Percentiles rank a stretch among this genome's conserved stretches.
Conservation (phyloP, 2,888 invertebrate genomes). For the Agapetus fuscipes region DNA sequence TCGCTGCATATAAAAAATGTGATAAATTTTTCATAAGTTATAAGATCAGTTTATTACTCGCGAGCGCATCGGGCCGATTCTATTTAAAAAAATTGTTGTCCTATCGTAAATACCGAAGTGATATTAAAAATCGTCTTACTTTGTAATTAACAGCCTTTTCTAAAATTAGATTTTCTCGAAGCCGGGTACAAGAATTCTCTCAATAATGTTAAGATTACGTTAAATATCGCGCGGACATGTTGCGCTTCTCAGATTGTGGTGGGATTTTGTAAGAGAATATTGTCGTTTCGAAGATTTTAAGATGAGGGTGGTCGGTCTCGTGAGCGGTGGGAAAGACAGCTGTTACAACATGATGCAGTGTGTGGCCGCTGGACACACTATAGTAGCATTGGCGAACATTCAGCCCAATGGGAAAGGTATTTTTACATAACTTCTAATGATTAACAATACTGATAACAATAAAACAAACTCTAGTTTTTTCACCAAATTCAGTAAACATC, state of each 20-base stretch:
- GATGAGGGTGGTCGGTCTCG: constrained; percentile 82
- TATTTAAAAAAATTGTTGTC: too few species aligned
- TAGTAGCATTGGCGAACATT: constrained; percentile 94
- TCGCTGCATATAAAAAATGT: too few species aligned
- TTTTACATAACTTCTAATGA: constrained; percentile 13
- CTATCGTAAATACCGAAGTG: too few species aligned
- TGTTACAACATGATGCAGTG: constrained; percentile 99
- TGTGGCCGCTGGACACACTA: constrained; percentile 86
- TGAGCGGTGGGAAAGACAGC: constrained; percentile 99
- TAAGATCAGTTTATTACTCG: too few species aligned
- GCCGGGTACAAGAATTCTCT: not conserved
- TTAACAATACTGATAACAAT: too few species aligned
- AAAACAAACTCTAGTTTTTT: too few species aligned
- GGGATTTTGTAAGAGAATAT: not conserved
- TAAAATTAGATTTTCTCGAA: not conserved
- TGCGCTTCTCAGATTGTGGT: too few species aligned
- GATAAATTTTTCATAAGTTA: too few species aligned
- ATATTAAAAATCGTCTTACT: too few species aligned
- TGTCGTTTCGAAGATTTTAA: constrained; percentile 26
- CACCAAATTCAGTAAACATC: too few species aligned
- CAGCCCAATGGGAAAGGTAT: constrained; percentile 75
- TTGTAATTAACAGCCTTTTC: not conserved
- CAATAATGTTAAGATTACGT: not conserved
- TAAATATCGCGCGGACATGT: too few species aligned
- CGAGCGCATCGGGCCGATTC: too few species aligned